Percentiles rank a stretch among this genome's conserved stretches.
Conservation (phyloP, 2,113 vertebrate genomes). For the Ariopsis seemanni region DNA sequence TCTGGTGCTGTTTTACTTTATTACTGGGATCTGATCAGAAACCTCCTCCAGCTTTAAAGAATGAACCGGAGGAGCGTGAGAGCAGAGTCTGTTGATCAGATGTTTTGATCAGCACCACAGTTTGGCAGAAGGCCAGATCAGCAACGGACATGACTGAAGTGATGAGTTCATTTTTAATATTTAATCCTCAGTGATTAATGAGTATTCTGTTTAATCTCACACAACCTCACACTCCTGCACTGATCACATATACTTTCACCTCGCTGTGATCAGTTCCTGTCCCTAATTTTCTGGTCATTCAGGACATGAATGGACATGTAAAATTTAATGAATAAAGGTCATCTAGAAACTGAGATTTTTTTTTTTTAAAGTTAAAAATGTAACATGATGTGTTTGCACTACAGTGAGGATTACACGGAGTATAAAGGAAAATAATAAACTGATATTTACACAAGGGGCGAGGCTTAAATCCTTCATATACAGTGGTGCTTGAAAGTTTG, state of each 20-base stretch:
- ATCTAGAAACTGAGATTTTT: neutral
- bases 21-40: neutral
- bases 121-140: too few relatives aligned
- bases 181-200: neutral
- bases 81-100: neutral
- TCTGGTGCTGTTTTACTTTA: neutral
- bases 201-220: neutral
- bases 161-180: too few relatives aligned
- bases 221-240: neutral
- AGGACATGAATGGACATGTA: too few relatives aligned
- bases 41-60: neutral
- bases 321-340: too few relatives aligned
- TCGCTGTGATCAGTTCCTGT: too few relatives aligned
- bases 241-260: too few relatives aligned
- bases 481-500: too few relatives aligned
- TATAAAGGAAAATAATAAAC: neutral
- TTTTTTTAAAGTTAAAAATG: too few relatives aligned
- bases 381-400: neutral
- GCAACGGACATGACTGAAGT: too few relatives aligned
- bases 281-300: neutral
- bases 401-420: neutral
- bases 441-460: neutral
- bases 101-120: neutral
- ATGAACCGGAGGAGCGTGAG: too few relatives aligned
- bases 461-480: neutral